Evolutionary conservation across 2,113 vertebrate genomes (phyloP), one percentile per base, ranked within the genome.

Genomic region (Spizaetus ornatus): DNA sequence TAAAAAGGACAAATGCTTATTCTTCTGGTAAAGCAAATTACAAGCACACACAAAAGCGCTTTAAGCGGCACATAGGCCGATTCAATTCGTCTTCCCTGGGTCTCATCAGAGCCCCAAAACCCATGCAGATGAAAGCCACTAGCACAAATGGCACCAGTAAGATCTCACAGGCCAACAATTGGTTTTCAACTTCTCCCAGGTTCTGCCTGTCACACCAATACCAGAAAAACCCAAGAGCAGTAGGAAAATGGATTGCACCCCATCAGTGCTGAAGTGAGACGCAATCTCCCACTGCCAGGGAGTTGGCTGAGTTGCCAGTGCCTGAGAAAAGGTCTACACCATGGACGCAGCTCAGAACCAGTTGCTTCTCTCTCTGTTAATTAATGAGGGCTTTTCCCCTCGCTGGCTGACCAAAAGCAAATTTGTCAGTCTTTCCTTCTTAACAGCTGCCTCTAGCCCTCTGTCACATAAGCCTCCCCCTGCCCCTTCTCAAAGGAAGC

Each of bases 241-340:
- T 0, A 71, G 26, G 22, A 69, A 76, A 48, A 25, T 0, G 2
- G 78, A n/a, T 0, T 36, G n/a, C 17, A 42, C 3, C 13, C 31
- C 38, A 32, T 8, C 27, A n/a, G 36, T 5, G 19, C 0, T 31
- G 42, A 50, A 52, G 52, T 3, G 11, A 88, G 80, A 65, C 0
- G 1, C 38, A 16, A 21, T 8, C 29, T 55, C 18, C n/a, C 32
- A 53, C 10, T 8, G 47, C 38, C 67, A 77, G 58, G n/a, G n/a
- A n/a, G n/a, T n/a, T n/a, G 19, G 19, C 59, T 40, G 31, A 81
- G 45, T 13, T 73, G 62, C 47, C 3, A 0, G 13, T 31, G 50
- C 50, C 81, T 59, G 7, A 70, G 25, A 47, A 42, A 42, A 74
- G 32, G 8, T 42, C 67, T 43, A 31, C 5, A 5, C 45, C 55